Conservation (phyloP, 2,113 vertebrate species). For the Rhinolophus sinicus region DNA sequence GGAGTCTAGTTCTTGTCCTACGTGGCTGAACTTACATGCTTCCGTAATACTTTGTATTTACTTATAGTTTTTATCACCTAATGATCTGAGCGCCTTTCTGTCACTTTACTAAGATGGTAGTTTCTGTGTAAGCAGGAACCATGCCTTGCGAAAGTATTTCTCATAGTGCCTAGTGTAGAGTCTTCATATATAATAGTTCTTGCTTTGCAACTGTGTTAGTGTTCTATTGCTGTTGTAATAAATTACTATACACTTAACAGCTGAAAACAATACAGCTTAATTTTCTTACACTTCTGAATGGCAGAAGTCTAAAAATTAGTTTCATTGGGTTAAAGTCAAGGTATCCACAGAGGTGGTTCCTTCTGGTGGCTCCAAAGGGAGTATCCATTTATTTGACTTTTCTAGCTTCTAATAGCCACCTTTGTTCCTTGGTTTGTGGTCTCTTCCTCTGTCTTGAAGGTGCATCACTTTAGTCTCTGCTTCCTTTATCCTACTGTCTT, state of each 20-base stretch:
- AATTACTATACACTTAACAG: neutral
- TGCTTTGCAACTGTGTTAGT: neutral
- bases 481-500: too few relatives aligned
- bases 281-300: neutral
- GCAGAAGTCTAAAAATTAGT: slow-evolving; percentile 1
- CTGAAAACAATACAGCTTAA: too few relatives aligned
- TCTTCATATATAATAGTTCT: neutral
- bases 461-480: too few relatives aligned
- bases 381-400: neutral
- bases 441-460: neutral
- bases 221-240: neutral
- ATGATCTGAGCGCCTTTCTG: neutral
- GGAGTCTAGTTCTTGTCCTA: neutral
- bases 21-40: neutral
- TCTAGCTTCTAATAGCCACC: neutral
- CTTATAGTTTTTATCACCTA: neutral
- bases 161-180: neutral
- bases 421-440: neutral
- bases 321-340: neutral
- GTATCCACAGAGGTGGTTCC: neutral
- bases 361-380: neutral
- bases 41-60: neutral
- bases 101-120: neutral
- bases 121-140: slow-evolving; percentile 25
- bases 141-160: neutral